These are phyloP conservation scores for Miniopterus natalensis DNA, from an alignment of 2,113 vertebrate genomes.

Conservation along the genomic window DNA sequence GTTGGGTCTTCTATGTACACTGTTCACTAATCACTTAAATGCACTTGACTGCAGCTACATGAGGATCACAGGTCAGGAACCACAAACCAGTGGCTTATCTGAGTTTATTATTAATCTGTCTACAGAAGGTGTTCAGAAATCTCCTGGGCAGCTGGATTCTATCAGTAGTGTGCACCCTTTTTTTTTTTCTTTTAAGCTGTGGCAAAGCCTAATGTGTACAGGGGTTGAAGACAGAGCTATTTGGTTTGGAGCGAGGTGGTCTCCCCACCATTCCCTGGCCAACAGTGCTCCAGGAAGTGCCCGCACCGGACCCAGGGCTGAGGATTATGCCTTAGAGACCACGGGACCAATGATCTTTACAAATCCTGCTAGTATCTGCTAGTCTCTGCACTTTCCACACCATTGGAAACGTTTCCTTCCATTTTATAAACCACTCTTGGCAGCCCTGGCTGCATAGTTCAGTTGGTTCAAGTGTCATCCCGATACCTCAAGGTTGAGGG, in stretches of 20 bases:
- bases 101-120: background rate
- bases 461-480: background rate
- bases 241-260: background rate
- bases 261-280: background rate
- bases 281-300: background rate
- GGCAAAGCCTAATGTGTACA: background rate
- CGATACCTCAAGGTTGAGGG: background rate
- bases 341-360: background rate
- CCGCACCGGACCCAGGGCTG: background rate
- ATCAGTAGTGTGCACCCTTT: background rate
- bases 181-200: background rate
- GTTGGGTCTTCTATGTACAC: background rate
- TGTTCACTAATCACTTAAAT: background rate
- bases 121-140: background rate
- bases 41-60: background rate
- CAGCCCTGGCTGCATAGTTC: background rate
- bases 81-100: background rate
- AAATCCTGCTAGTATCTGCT: background rate
- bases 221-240: background rate
- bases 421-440: constrained; percentile 1
- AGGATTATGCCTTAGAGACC: background rate
- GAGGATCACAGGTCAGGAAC: background rate
- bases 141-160: background rate
- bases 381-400: background rate
- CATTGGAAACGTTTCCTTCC: background rate